Base-by-base conservation (phyloP, 2,888 invertebrate genomes). In the Apamea anceps region DNA sequence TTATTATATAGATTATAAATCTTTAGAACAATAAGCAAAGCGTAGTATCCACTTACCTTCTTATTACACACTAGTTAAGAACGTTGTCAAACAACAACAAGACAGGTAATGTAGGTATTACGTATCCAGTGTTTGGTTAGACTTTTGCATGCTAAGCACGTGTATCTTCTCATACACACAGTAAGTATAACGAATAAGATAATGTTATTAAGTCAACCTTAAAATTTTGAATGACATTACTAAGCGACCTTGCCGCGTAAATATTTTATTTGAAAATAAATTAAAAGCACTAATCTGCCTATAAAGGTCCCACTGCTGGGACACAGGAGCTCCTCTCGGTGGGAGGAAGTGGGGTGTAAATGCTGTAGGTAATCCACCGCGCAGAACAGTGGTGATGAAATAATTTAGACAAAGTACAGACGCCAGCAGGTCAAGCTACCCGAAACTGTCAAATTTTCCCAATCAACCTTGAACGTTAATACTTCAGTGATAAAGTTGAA, bases 91-190 rank as follows among this genome's bases (percentile, higher is more conserved):
- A 80, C 42, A 42, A 42, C 42, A 42, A 42, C 80, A 57, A 79
- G 18, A 63, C n/a, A 25, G 7, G n/a, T 66, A 48, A 25, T 57
- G 32, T 15, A 70, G 25, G 18, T 72, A 57, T 42, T 62, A 45
- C 32, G 28, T 63, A 60, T 48, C 13, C 25, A 57, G 62, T 62
- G 57, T 57, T 32, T 68, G 13, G n/a, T 57, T 48, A 65, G 32
- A 51, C 7, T 68, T 85, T 79, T 60, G 73, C 45, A 84, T 77
- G 73, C 82, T 13, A 66, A 74, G 54, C 82, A 86, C 84, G 84
- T 81, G 63, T 71, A n/a, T 8, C 3, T 42, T 68, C 28, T 28
- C 42, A 67, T n/a, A 68, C n/a, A n/a, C 25, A 45, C 57, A 63
- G 18, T 63, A 60, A 63, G 18, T 63, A 60, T 68, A 57, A 37